Percentiles rank a stretch among this genome's conserved stretches.
phyloP scores from a whole-genome alignment of 2,797 vertebrate species.

The Anomalospiza imberbis region DNA sequence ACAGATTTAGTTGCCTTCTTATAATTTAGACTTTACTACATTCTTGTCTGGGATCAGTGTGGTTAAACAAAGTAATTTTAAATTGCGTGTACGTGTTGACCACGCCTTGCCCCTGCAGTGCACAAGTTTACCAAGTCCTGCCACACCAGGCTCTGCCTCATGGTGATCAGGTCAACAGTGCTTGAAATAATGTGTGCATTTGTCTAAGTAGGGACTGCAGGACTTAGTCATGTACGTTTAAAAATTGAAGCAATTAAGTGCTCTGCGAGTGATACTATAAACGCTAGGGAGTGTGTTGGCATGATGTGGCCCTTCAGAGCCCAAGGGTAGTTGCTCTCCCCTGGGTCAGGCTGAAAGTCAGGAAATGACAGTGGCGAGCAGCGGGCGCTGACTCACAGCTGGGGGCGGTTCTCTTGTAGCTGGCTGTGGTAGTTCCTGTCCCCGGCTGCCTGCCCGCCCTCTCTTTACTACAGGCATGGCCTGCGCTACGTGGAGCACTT shows the following conservation, averaged over 20 bases:
- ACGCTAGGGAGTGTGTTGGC: background rate
- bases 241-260: background rate
- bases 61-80: background rate
- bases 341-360: background rate
- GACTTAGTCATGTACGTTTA: background rate
- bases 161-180: rapidly evolving
- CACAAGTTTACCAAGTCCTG: background rate
- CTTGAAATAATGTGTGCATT: background rate
- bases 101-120: background rate
- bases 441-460: background rate
- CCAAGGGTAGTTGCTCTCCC: background rate
- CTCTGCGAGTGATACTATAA: background rate
- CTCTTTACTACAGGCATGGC: background rate
- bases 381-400: conserved; percentile 2
- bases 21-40: background rate
- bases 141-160: background rate
- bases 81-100: background rate
- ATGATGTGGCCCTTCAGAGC: background rate
- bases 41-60: background rate
- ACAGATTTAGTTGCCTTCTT: background rate
- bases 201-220: background rate
- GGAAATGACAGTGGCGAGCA: conserved; percentile 20
- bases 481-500: background rate
- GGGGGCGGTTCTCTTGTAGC: background rate
- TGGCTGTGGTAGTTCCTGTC: conserved; percentile 35